Evolutionary conservation across 2,888 invertebrate species (phyloP), one percentile per base, ranked within the genome.

Genomic region (Orthosia cruda): DNA sequence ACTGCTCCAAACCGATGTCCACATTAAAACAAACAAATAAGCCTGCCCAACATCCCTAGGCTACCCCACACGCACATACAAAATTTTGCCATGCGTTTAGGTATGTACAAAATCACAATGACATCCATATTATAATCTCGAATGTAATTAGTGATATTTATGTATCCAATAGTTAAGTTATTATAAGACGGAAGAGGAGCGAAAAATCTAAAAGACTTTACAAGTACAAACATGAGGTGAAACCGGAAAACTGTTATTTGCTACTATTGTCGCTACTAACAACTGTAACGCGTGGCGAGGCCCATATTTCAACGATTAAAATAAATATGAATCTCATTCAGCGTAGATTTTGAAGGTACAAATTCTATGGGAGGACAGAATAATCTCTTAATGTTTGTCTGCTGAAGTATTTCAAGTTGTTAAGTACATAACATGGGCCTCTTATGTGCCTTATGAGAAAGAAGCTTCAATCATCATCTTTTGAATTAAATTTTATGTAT

Each of bases 141-240:
- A 93, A 91, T 92, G 90, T 92, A 92, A 89, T 90, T 92, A 92
- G 89, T 89, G 81, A 80, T 93, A 93, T 93, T 92, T 93, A 93
- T 91, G 88, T 93, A 92, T 92, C 87, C 91, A 86, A 89, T 93
- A 93, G 88, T 88, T 93, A 90, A 91, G 89, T 90, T 85, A 88
- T 76, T 85, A 77, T 80, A 86, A 84, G 83, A 88, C 68, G 87
- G 78, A 88, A 87, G 85, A 77, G 54, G 75, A 81, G 85, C 80
- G 79, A 88, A 87, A 87, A 85, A 87, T 85, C 79, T 87, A 81
- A 89, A 90, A 91, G 89, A 92, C 88, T 92, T 90, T 86, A 88
- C 89, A 93, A 94, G 94, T 94, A 94, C 94, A 94, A 94, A 85
- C 79, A 80, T 89, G 80, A 79, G 77, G 61, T 70, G 71, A 74